Evolutionary conservation across 2,113 vertebrate genomes (phyloP).

Genomic region (Pipra filicauda): DNA sequence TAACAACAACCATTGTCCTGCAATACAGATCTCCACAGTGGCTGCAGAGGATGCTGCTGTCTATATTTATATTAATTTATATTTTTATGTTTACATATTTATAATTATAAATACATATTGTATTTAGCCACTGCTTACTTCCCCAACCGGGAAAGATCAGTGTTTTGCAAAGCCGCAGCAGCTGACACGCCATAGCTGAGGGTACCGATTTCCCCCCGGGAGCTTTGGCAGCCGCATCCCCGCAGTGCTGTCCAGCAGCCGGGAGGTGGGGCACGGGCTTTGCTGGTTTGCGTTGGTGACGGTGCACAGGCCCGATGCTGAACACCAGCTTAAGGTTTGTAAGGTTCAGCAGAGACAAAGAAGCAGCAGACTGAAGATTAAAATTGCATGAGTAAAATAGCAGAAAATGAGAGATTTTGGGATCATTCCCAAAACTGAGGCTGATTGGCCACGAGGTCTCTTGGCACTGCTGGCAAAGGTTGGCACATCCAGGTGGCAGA

Average conservation of each 20-base stretch:
- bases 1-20: background rate
- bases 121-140: background rate
- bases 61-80: background rate
- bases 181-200: fast-evolving
- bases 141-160: background rate
- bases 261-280: constrained; percentile 46
- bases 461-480: background rate
- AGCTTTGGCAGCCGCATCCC: background rate
- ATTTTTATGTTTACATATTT: too few species aligned
- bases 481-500: background rate
- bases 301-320: fast-evolving
- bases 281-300: fast-evolving
- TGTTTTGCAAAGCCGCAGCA: background rate
- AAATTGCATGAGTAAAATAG: background rate
- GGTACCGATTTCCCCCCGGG: fast-evolving
- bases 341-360: background rate
- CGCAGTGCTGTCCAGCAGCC: constrained; percentile 19
- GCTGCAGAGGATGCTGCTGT: background rate
- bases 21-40: background rate
- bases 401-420: background rate
- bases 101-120: too few species aligned
- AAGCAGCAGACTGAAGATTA: background rate
- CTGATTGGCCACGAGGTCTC: background rate
- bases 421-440: background rate
- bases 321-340: fast-evolving